phyloP scores from a whole-genome alignment of 2,888 invertebrate genomes.

The Heteropelma amictum region DNA sequence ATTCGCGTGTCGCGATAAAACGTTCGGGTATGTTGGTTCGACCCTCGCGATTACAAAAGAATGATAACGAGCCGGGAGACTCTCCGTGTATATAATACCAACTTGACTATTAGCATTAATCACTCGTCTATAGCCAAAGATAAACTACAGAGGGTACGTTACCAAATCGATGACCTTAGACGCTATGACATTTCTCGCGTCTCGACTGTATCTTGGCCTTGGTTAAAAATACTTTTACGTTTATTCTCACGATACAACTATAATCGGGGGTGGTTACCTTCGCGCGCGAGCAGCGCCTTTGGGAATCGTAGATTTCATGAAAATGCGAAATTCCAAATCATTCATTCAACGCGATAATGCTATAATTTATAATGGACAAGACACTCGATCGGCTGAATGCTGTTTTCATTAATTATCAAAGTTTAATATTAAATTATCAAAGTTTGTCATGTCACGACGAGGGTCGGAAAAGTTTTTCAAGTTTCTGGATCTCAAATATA shows the following conservation, averaged over 20 bases:
- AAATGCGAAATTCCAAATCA: too few species aligned
- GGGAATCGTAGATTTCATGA: too few species aligned
- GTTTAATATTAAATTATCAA: too few species aligned
- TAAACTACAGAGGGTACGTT: slow-evolving; percentile 6
- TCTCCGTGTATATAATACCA: not conserved
- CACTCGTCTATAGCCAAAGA: slow-evolving; percentile 26
- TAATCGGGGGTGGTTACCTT: not conserved
- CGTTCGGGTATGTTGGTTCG: slow-evolving; percentile 24
- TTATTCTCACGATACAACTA: not conserved
- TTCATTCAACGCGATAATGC: too few species aligned
- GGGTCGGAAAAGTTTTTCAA: too few species aligned
- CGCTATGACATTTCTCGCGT: slow-evolving; percentile 31
- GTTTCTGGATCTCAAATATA: too few species aligned
- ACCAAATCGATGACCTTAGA: slow-evolving; percentile 43
- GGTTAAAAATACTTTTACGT: not conserved
- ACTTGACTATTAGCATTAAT: slow-evolving; percentile 34
- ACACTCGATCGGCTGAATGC: too few species aligned
- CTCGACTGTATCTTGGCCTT: not conserved
- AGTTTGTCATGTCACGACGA: too few species aligned
- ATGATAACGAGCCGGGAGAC: slow-evolving; percentile 41
- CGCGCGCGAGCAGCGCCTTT: not conserved
- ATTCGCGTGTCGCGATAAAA: slow-evolving; percentile 48
- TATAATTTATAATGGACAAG: too few species aligned
- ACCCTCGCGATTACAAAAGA: slow-evolving; percentile 39
- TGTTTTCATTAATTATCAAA: too few species aligned